Base-by-base conservation (phyloP, 2,888 invertebrate genomes). In the Pherbina coryleti region DNA sequence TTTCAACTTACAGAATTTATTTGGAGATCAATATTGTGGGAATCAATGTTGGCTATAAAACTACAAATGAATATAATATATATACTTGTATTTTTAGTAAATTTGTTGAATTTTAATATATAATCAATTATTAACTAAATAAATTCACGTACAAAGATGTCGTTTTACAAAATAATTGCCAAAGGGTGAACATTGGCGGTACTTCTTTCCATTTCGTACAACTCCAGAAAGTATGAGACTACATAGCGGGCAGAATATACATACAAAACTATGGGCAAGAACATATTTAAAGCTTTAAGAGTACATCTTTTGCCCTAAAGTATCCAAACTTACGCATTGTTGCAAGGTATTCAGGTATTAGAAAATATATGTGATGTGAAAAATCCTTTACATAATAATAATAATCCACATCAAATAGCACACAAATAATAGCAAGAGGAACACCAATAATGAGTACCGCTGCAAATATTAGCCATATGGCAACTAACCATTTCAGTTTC, bases 331-430 rank as follows among this genome's bases (percentile, higher is more conserved):
- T 22, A 66, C 66, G 2, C 34, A 66, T 34, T 44, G 66, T 37
- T 7, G 17, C 17, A 19, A 25, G 37, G 7, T 66, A 66, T 25
- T 66, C 66, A 19, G 17, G 19, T n/a, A 34, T 37, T 66, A 37
- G 14, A 5, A 66, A 3, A 25, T 37, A 34, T 22, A 19, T 37
- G 44, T 1, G 17, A 11, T 66, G 66, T 19, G 66, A 66, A 34
- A 5, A 34, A 14, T 66, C 66, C 66, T 66, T 66, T 37, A 66
- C 66, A 25, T 66, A 66, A 22, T 37, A n/a, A 37, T 44, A 66
- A 22, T 66, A 44, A n/a, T 25, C 22, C 2, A n/a, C 19, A 11
- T 34, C 14, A n/a, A 44, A n/a, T 8, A 37, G 17, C 1, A 25
- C 2, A 19, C 37, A 34, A 14, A 66, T 37, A 17, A 66, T 25